A percentile compares a stretch with the other conserved stretches of the same genome.
phyloP scores from a whole-genome alignment of 2,797 vertebrate species.

The Molothrus ater region DNA sequence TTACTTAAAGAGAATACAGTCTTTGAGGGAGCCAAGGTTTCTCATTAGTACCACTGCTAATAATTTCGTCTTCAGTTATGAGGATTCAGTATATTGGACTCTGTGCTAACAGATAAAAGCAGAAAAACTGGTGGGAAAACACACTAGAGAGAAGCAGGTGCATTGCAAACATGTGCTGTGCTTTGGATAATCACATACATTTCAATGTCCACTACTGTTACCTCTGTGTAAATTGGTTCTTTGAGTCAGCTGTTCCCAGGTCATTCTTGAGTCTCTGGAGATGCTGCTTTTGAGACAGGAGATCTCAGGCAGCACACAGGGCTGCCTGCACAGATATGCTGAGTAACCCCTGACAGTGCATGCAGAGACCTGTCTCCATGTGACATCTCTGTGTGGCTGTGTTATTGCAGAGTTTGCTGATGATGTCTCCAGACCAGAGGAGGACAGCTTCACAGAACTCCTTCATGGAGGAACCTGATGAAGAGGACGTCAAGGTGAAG shows the following conservation, averaged over 20 bases:
- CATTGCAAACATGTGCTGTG: background rate
- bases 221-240: background rate
- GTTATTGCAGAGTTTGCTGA: slow-evolving; percentile 79
- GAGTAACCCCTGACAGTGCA: background rate
- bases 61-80: background rate
- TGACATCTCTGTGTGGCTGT: background rate
- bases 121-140: background rate
- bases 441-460: slow-evolving; percentile 78
- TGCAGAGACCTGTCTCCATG: background rate
- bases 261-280: background rate
- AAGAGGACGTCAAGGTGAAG: slow-evolving; percentile 73
- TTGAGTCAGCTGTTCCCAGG: background rate
- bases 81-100: background rate
- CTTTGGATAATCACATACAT: background rate
- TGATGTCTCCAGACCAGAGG: slow-evolving; percentile 90
- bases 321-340: background rate
- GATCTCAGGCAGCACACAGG: background rate
- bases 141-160: background rate
- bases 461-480: slow-evolving; percentile 60
- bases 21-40: background rate
- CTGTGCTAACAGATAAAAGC: background rate
- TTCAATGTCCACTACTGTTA: background rate
- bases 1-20: background rate
- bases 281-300: background rate
- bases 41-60: background rate